Conservation (phyloP, 1,140 invertebrate genomes). For the Gryllus bimaculatus region DNA sequence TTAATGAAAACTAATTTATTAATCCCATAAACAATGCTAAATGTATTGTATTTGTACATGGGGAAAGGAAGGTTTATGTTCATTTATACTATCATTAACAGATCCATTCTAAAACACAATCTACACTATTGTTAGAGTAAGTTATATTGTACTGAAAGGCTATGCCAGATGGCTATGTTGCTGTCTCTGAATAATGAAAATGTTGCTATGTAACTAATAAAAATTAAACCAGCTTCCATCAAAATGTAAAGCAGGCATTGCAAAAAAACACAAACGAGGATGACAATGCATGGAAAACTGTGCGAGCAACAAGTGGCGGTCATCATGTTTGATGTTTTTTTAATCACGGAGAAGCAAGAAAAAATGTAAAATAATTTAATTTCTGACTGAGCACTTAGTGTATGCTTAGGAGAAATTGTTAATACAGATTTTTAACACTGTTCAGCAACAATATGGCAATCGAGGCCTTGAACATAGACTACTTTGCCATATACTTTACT, state of each 20-base stretch:
- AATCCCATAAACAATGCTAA: neutral
- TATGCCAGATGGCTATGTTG: neutral
- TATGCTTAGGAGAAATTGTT: neutral
- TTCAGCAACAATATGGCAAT: neutral
- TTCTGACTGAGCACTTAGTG: neutral
- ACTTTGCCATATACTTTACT: neutral
- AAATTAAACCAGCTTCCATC: no score
- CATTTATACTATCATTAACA: neutral
- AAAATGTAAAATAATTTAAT: neutral
- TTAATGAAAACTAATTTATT: conserved; percentile 2
- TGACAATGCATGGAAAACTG: no score
- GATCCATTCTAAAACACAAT: neutral
- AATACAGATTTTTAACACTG: neutral
- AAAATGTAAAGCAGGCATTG: no score
- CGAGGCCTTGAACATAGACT: neutral
- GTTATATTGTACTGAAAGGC: neutral
- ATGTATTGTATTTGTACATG: neutral
- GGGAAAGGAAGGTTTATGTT: neutral
- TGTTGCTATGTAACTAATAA: no score
- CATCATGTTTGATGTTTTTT: no score
- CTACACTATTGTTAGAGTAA: neutral
- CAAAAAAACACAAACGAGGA: no score
- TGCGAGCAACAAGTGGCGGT: no score
- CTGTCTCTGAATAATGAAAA: neutral
- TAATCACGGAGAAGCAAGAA: no score